Evolutionary conservation across 2,888 invertebrate genomes (phyloP).

Genomic region (Megastigmus dorsalis): DNA sequence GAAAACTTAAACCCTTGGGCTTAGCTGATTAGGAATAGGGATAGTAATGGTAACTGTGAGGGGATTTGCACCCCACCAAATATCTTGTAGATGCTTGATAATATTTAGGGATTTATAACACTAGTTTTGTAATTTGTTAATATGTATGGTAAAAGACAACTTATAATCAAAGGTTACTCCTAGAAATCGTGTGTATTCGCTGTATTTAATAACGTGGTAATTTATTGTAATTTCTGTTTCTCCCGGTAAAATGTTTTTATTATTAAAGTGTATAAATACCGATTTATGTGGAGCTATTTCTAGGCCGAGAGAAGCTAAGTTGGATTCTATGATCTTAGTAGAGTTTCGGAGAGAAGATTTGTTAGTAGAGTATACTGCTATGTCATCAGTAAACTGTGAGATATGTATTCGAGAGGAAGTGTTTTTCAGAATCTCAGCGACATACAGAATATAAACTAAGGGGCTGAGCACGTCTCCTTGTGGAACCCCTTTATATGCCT

Average conservation of each 20-base stretch:
- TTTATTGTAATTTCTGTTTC: neutral
- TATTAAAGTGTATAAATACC: slow-evolving; percentile 6
- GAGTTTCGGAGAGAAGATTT: neutral
- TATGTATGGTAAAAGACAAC: neutral
- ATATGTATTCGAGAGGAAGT: slow-evolving; percentile 10
- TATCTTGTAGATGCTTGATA: neutral
- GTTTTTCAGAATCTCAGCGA: neutral
- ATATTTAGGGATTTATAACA: neutral
- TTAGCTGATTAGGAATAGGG: too few relatives aligned
- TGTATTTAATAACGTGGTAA: neutral
- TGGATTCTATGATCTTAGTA: neutral
- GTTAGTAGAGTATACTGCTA: neutral
- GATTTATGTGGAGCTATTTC: neutral
- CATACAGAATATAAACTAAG: neutral
- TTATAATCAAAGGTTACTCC: slow-evolving; percentile 5
- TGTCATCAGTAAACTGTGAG: slow-evolving; percentile 31
- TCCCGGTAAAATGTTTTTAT: neutral
- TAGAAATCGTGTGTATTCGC: neutral
- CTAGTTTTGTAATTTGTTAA: neutral
- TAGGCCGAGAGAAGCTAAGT: neutral
- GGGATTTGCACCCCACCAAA: slow-evolving; percentile 9
- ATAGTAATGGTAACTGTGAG: too few relatives aligned
- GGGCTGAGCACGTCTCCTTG: slow-evolving; percentile 1
- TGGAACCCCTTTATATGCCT: neutral
- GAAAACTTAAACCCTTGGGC: too few relatives aligned